phyloP scores from a whole-genome alignment of 2,888 invertebrate genomes.

The Cyrtodaria siliqua region DNA sequence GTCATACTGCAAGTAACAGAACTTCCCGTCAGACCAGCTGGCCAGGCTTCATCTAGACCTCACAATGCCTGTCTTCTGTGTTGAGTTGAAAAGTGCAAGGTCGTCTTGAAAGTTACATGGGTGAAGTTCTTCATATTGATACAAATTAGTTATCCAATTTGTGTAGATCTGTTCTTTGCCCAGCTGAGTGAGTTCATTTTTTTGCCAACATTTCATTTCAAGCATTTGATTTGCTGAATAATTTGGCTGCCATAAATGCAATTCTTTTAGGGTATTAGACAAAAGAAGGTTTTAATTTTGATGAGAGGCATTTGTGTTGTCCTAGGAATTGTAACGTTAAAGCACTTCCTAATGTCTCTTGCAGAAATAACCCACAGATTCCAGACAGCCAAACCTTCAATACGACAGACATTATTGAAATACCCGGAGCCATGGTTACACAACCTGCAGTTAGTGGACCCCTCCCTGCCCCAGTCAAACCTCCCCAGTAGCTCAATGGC shows the following conservation, averaged over 20 bases:
- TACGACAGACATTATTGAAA: conserved; percentile 95
- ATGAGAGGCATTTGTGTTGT: too few relatives aligned
- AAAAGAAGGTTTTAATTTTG: too few relatives aligned
- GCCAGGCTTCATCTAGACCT: conserved; percentile 98
- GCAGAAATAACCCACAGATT: conserved; percentile 98
- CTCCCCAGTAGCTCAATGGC: conserved; percentile 81
- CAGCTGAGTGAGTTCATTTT: too few relatives aligned
- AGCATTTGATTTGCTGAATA: too few relatives aligned
- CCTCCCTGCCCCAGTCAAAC: conserved; percentile 92
- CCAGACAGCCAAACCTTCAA: conserved; percentile 97
- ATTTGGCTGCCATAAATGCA: too few relatives aligned
- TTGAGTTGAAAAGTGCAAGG: conserved; percentile 88
- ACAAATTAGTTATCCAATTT: too few relatives aligned
- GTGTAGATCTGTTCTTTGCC: too few relatives aligned
- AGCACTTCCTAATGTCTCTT: too few relatives aligned
- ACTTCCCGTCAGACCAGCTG: conserved; percentile 96
- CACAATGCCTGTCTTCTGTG: conserved; percentile 99
- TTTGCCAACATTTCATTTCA: too few relatives aligned
- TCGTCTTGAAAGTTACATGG: conserved; percentile 91
- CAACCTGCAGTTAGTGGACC: conserved; percentile 99
- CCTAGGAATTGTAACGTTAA: too few relatives aligned
- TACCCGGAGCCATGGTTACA: conserved; percentile 98
- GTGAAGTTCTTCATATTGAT: too few relatives aligned
- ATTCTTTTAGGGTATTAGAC: too few relatives aligned
- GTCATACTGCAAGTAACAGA: conserved; percentile 96